Conservation (phyloP, 2,113 vertebrate genomes). For the Tachysurus vachellii region DNA sequence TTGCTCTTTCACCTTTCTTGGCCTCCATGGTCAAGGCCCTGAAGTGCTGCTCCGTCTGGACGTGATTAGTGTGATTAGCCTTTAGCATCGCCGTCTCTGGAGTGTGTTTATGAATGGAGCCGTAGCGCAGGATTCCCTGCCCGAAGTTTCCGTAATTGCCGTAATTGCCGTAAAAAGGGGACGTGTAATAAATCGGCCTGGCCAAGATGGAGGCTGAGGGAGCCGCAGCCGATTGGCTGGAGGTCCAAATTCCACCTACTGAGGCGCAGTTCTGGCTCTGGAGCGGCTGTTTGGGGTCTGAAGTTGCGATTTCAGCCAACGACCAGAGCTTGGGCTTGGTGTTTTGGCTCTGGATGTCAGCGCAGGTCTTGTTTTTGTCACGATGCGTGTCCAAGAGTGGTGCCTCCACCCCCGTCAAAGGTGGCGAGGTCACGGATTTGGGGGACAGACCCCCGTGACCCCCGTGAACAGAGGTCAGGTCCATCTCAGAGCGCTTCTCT, state of each 20-base stretch:
- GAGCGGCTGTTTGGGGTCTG: conserved; percentile 88
- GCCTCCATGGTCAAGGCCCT: conserved; percentile 83
- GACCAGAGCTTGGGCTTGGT: conserved; percentile 96
- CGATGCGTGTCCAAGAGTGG: conserved; percentile 78
- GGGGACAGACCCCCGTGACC: conserved; percentile 72
- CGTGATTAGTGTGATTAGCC: conserved; percentile 74
- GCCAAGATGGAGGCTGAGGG: conserved; percentile 88
- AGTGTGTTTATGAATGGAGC: conserved; percentile 61
- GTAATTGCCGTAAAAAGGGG: conserved; percentile 97
- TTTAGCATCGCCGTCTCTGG: conserved; percentile 76
- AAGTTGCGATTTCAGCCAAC: conserved; percentile 97
- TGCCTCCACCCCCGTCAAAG: conserved; percentile 86
- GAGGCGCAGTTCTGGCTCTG: conserved; percentile 75
- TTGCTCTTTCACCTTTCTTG: conserved; percentile 86
- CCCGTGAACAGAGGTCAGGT: conserved; percentile 57
- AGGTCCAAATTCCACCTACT: conserved; percentile 74
- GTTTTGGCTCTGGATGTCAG: conserved; percentile 77
- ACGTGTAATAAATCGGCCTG: conserved; percentile 96
- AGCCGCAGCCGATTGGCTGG: conserved; percentile 77
- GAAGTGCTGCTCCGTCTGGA: conserved; percentile 87
- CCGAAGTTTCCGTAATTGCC: conserved; percentile 97
- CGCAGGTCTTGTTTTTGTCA: conserved; percentile 77
- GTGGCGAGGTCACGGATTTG: conserved; percentile 85
- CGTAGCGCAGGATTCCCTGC: conserved; percentile 93
- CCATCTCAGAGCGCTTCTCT: conserved; percentile 81